Evolutionary conservation across 2,888 invertebrate genomes (phyloP), one percentile per base, ranked within the genome.

Genomic region (Lasioglossum figueresi): DNA sequence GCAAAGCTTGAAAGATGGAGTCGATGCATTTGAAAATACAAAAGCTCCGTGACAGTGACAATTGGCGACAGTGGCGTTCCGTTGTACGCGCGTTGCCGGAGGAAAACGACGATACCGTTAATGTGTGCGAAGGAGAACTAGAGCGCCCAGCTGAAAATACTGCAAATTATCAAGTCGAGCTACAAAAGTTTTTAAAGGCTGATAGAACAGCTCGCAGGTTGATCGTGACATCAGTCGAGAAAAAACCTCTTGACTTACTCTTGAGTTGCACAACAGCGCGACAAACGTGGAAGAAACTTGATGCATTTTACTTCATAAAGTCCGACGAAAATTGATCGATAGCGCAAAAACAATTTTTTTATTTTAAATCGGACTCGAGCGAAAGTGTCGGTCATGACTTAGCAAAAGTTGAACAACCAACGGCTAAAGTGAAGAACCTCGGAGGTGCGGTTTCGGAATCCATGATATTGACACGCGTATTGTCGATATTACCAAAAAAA

Each of bases 331-430:
- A 76, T 85, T 52, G 90, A 52, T 72, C 68, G 0, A 16, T 89
- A 16, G 59, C 90, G 0, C 90, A 91, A 75, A 90, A 91, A 52
- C 70, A 87, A 43, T 92, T 91, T 66, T 91, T 90, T 37, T 87
- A 91, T 12, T 91, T 82, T 59, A 74, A 74, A 31, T 84, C 80
- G 83, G 77, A 80, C 16, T 0, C 34, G 27, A 23, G 16, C 19
- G 84, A 78, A 43, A 77, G 52, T 68, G 77, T 87, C 16, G 23
- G 23, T 52, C 19, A 52, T 52, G 23, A 52, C 5, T 52, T 52
- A 12, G 85, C 83, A 52, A 27, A 59, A 59, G 8, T 91, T 10
- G 90, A 91, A 63, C 85, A 88, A 14, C 52, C 23, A 23, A 23
- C 10, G 19, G 37, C 19, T 40, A 56, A 43, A 43, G 14, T 91